Percentiles rank a stretch among this genome's conserved stretches.
Conservation (phyloP, 2,888 invertebrate genomes). For the Gasteruption jaculator region DNA sequence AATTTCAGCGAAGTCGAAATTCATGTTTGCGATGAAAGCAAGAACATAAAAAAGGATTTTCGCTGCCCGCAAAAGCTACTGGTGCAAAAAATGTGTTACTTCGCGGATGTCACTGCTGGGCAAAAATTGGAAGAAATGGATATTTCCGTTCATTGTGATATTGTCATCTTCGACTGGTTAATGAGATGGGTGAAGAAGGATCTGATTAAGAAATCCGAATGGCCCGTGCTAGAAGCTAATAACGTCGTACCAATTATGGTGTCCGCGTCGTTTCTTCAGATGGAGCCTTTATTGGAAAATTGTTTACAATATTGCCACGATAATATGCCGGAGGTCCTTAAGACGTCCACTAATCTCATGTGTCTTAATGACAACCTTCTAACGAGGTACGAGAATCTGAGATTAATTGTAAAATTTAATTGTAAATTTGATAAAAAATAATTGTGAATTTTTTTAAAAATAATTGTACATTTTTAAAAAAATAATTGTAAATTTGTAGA, state of each 20-base stretch:
- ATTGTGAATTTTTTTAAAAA: no score
- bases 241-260: constrained; percentile 91
- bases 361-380: constrained; percentile 68
- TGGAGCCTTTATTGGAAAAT: constrained; percentile 84
- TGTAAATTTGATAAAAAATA: no score
- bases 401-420: no score
- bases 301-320: constrained; percentile 83
- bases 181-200: constrained; percentile 93
- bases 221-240: constrained; percentile 70
- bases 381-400: constrained; percentile 45
- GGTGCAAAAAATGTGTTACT: constrained; percentile 91
- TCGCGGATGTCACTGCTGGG: constrained; percentile 81
- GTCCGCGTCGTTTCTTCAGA: constrained; percentile 91
- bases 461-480: no score
- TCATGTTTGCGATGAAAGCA: constrained; percentile 92
- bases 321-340: constrained; percentile 82
- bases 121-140: constrained; percentile 87
- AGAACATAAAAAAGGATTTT: constrained; percentile 85
- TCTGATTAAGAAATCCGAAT: constrained; percentile 60
- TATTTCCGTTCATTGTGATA: constrained; percentile 95
- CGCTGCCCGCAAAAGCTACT: constrained; percentile 81
- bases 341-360: constrained; percentile 79
- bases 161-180: constrained; percentile 93
- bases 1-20: constrained; percentile 88
- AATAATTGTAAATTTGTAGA: no score